Evolutionary conservation across 2,888 invertebrate species (phyloP), one percentile per base, ranked within the genome.

Genomic region (Ophion obscuratus): DNA sequence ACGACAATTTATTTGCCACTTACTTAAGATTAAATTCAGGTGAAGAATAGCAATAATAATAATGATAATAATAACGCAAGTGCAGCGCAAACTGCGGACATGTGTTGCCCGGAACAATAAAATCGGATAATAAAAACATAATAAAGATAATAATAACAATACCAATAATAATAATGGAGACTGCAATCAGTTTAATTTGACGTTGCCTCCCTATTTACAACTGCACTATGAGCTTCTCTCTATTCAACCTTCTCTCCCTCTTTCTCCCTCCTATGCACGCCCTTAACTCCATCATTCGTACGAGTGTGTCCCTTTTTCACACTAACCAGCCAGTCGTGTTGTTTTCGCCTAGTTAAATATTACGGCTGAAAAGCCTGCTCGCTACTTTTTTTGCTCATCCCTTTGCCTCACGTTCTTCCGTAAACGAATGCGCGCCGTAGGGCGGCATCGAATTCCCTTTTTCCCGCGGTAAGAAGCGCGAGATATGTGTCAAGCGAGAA

Each of bases 271-370:
- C 40, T 9, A 1, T 40, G 0, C 59, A 14, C 5, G 27, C 27
- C 1, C 36, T 20, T 57, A 9, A 24, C 24, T 67, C 44, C 40
- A 17, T 27, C 27, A 24, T 36, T 68, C 44, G 14, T 78, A 44
- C 20, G 59, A 40, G 40, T 68, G 67, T 66, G 17, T 67, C 40
- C 17, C 31, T 36, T 59, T 40, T 78, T 61, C 44, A 67, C 77
- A 57, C 36, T 27, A 76, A 79, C 31, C 36, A 62, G 27, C 70
- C 11, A 61, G 17, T 67, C 57, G 67, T 24, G 67, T 24, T 53
- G 57, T 64, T 7, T 24, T 57, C 57, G 31, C 9, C 10, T 62
- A 27, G 27, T 44, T 5, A n/a, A 70, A 78, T 70, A 61, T 78
- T 44, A 20, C 70, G 61, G 27, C 27, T 24, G 44, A 40, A 61